Base-by-base conservation (phyloP, 2,113 vertebrate genomes). In the Trachemys scripta region DNA sequence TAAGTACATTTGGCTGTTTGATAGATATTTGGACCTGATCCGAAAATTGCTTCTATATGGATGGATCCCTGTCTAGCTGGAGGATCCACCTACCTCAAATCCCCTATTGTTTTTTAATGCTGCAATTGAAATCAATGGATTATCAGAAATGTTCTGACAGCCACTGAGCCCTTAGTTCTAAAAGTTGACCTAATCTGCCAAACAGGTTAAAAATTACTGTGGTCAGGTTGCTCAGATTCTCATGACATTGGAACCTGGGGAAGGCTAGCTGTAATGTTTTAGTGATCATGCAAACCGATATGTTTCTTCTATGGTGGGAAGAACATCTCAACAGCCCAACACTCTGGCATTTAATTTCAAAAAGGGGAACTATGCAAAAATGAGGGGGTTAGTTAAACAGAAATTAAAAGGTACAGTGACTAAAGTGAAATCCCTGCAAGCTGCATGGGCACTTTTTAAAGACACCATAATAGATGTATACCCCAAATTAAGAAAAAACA, bases 211-310 rank as follows among this genome's bases (percentile, higher is more conserved):
- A 49, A 47, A 31, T 20, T 72, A 8, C n/a, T 72, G 19, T 1
- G 10, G 1, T 50, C 27, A 76, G 0, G 3, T 5, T 90, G 5
- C 54, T 93, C 45, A 27, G 57, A 65, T 25, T 87, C 4, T 29
- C 17, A 16, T 5, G 13, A 31, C 7, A n/a, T 42, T 8, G 2
- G 69, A 5, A 72, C 59, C 1, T 19, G 7, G 7, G 16, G 31
- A 35, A n/a, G 16, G 14, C 14, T 29, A 62, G 29, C 59, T 62
- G 31, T 62, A 62, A 62, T 62, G 31, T 65, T 65, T n/a, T 65
- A 35, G 14, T 35, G 35, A 14, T 19, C 62, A n/a, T 35, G 31
- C 62, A 65, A 35, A 16, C 31, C 62, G n/a, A n/a, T 65, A 17
- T 17, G 16, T 35, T 35, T 45, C 45, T 45, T 45, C 45, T 45